phyloP scores from a whole-genome alignment of 2,888 invertebrate genomes.

The Ashinkailepas kermadecensis region DNA sequence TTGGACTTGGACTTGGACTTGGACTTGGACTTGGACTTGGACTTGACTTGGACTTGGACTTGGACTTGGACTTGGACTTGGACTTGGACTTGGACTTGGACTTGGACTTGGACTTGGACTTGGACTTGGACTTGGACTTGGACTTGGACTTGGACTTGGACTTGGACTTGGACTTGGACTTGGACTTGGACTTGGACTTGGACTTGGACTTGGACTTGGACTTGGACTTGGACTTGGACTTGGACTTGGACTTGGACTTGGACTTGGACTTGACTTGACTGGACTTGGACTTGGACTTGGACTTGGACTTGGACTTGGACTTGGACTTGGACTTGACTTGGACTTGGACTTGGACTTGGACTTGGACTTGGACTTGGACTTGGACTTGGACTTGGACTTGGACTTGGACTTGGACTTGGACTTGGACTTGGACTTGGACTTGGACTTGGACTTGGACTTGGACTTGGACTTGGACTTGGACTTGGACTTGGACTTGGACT shows the following conservation, averaged over 20 bases:
- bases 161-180: conserved; percentile 10
- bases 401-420: conserved; percentile 14
- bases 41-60: too few relatives aligned
- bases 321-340: conserved; percentile 14
- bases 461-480: conserved; percentile 14
- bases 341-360: too few relatives aligned
- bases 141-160: conserved; percentile 14
- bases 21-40: neutral
- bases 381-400: conserved; percentile 14
- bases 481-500: conserved; percentile 14
- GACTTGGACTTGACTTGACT: conserved; percentile 3
- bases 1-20: conserved; percentile 1
- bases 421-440: conserved; percentile 14
- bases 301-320: conserved; percentile 14
- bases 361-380: conserved; percentile 10
- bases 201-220: neutral
- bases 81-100: conserved; percentile 14
- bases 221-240: conserved; percentile 14
- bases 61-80: conserved; percentile 14
- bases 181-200: neutral
- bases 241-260: conserved; percentile 14
- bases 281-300: conserved; percentile 14
- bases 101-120: conserved; percentile 14
- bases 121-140: conserved; percentile 14
- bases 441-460: conserved; percentile 14